Evolutionary conservation across 2,113 vertebrate genomes (phyloP), one percentile per base, ranked within the genome.

Genomic region (Carassius gibelio): DNA sequence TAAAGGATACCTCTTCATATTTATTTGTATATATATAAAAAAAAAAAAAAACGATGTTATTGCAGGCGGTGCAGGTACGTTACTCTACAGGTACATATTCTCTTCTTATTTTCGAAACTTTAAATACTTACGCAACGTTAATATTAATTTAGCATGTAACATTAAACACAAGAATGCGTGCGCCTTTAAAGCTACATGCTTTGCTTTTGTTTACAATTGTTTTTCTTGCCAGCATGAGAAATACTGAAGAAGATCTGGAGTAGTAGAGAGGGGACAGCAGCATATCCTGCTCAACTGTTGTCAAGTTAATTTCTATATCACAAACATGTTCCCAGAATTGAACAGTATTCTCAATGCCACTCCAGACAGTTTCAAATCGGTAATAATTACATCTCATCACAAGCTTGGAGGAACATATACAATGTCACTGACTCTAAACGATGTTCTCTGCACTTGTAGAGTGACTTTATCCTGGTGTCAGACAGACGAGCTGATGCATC

Each of bases 401-500:
- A 13, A 13, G 7, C 10, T 57, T 52, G 9, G 9, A 21, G n/a
- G 2, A 68, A 4, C 6, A 69, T 11, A n/a, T 11, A 5, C 10
- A 42, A 7, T 45, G 14, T 48, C 38, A 48, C 2, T 14, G 1
- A 36, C 0, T 45, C 26, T 36, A 52, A 30, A 2, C 0, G 2
- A n/a, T 52, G 14, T n/a, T 71, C 2, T 83, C 8, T 87, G 3
- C 59, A n/a, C 26, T 23, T 82, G 4, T 88, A 99, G 98, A 94
- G 94, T 50, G 95, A 94, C 19, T 93, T 97, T 57, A 94, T 95
- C 0, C 68, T 99, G 15, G 90, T 99, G 23, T 95, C 94, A 52
- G 96, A 97, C 84, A 92, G 90, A 82, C 90, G 90, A 78, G 96
- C 96, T 0, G 97, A 99, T 52, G 96, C 96, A 59, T 96, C 96